phyloP scores from a whole-genome alignment of 1,140 invertebrate genomes.

The Microvelia longipes region DNA sequence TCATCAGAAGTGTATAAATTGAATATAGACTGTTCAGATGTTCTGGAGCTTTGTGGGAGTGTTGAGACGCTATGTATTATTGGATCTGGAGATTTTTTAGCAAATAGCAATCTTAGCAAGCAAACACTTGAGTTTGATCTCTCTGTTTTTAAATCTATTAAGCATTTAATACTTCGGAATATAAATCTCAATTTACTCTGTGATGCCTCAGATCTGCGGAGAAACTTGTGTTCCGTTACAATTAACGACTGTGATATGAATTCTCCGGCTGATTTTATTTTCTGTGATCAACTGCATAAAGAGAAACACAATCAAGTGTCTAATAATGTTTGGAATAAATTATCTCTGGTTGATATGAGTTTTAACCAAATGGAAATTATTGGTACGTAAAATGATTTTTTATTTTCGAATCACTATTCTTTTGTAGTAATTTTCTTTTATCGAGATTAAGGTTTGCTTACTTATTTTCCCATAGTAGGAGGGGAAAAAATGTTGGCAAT shows the following conservation, averaged over 20 bases:
- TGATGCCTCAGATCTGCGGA: slow-evolving; percentile 46
- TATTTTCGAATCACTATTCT: not conserved
- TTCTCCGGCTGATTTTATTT: slow-evolving; percentile 49
- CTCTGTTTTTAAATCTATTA: slow-evolving; percentile 56
- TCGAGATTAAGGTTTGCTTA: too few species aligned
- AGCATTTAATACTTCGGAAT: slow-evolving; percentile 41
- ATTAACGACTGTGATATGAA: slow-evolving; percentile 43
- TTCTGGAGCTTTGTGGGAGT: slow-evolving; percentile 73
- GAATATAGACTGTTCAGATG: slow-evolving; percentile 70
- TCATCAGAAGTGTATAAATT: slow-evolving; percentile 47
- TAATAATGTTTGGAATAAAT: slow-evolving; percentile 43
- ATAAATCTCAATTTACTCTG: slow-evolving; percentile 48
- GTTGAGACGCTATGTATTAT: slow-evolving; percentile 48
- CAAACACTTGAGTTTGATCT: slow-evolving; percentile 66
- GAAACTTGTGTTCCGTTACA: slow-evolving; percentile 42
- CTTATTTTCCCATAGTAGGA: too few species aligned
- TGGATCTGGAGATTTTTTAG: slow-evolving; percentile 44
- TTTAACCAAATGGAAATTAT: slow-evolving; percentile 62
- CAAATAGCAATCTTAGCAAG: slow-evolving; percentile 65
- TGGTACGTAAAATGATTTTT: slow-evolving; percentile 24
- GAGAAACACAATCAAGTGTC: slow-evolving; percentile 13
- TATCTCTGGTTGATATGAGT: slow-evolving; percentile 56
- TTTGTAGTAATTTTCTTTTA: too few species aligned
- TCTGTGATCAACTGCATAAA: slow-evolving; percentile 56
- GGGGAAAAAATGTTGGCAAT: too few species aligned